phyloP scores from a whole-genome alignment of 2,888 invertebrate species.

The Oxytorus armatus region DNA sequence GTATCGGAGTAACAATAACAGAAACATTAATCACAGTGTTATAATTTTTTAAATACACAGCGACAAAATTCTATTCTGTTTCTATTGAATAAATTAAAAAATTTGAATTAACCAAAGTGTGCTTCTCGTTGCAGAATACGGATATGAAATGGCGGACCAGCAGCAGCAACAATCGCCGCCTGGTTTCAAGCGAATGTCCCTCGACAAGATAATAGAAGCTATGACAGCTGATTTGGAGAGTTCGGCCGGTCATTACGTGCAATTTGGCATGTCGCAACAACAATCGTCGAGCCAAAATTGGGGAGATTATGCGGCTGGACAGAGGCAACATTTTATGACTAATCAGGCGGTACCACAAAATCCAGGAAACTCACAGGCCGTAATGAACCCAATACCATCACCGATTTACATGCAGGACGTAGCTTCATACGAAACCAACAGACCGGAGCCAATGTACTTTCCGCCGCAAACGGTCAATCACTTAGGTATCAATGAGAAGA shows the following conservation, averaged over 20 bases:
- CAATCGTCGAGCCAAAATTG: slow-evolving; percentile 78
- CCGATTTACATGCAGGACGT: slow-evolving; percentile 70
- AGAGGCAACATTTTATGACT: slow-evolving; percentile 76
- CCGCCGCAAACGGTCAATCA: slow-evolving; percentile 80
- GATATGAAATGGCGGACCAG: slow-evolving; percentile 72
- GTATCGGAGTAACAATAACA: too few species aligned
- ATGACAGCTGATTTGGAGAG: slow-evolving; percentile 87
- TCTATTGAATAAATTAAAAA: neutral
- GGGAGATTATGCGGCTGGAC: slow-evolving; percentile 79
- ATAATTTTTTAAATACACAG: too few species aligned
- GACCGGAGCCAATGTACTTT: slow-evolving; percentile 79
- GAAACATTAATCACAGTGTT: too few species aligned
- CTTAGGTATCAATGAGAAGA: slow-evolving; percentile 81
- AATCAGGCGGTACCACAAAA: slow-evolving; percentile 66
- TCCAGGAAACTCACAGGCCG: slow-evolving; percentile 26
- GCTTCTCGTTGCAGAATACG: too few species aligned
- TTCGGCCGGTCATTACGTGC: slow-evolving; percentile 86
- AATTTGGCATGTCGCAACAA: slow-evolving; percentile 85
- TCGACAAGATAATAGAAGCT: slow-evolving; percentile 87
- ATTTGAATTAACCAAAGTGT: too few species aligned
- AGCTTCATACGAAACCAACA: slow-evolving; percentile 70
- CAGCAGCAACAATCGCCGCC: slow-evolving; percentile 75
- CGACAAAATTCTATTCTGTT: too few species aligned
- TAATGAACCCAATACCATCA: slow-evolving; percentile 51
- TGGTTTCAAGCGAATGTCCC: slow-evolving; percentile 79